Conservation (phyloP, 2,113 vertebrate genomes). For the Gymnobelideus leadbeateri region DNA sequence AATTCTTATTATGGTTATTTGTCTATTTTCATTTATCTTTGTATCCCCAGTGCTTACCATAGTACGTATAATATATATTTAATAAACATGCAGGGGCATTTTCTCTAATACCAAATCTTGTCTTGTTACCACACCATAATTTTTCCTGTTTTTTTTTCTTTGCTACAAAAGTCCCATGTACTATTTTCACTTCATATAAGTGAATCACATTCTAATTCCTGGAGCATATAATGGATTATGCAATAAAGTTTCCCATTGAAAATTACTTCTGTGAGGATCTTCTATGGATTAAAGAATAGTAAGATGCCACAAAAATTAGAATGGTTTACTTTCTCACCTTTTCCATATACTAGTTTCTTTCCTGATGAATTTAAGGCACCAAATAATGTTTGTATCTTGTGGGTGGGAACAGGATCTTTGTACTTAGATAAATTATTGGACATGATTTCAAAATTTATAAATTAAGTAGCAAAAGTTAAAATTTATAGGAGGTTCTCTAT, state of each 20-base stretch:
- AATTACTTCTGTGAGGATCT: neutral
- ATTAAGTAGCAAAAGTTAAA: slow-evolving; percentile 5
- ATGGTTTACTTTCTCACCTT: neutral
- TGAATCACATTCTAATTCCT: neutral
- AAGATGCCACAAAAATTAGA: neutral
- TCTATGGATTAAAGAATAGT: neutral
- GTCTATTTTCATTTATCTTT: neutral
- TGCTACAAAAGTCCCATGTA: neutral
- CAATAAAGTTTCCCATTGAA: neutral
- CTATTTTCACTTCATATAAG: neutral
- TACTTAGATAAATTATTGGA: slow-evolving; percentile 20
- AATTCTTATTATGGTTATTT: neutral
- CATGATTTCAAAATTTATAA: slow-evolving; percentile 35
- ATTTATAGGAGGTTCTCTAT: slow-evolving; percentile 25
- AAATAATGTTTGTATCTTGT: neutral
- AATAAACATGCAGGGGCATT: neutral
- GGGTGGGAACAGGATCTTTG: neutral
- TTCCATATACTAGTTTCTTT: neutral
- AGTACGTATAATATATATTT: neutral
- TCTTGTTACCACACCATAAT: neutral
- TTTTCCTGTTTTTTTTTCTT: neutral
- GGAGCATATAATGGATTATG: neutral
- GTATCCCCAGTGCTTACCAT: neutral
- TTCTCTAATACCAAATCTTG: neutral
- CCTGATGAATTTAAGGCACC: neutral